A percentile compares a stretch with the other conserved stretches of the same genome.
Conservation (phyloP, 1,140 invertebrate genomes). For the Penaeus japonicus region DNA sequence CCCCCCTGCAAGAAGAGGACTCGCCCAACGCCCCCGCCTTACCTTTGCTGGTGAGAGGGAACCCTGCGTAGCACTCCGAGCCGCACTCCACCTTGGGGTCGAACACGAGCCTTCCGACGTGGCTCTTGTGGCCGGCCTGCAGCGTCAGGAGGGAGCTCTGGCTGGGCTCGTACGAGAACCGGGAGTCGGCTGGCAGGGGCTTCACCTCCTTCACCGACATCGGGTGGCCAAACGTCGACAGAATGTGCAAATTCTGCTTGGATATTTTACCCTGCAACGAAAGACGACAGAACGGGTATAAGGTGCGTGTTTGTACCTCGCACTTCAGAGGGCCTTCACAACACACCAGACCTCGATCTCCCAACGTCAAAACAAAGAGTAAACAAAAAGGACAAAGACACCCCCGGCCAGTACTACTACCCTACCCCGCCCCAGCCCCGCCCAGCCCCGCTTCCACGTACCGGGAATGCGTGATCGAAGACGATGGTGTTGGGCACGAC, state of each 20-base stretch:
- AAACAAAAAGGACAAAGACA: no score
- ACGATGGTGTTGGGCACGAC: constrained; percentile 70
- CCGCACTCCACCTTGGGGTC: constrained; percentile 76
- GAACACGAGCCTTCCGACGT: constrained; percentile 72
- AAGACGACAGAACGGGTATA: constrained; percentile 15
- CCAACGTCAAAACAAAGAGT: not conserved
- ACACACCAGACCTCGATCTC: not conserved
- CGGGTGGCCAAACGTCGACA: constrained; percentile 76
- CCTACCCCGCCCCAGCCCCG: no score
- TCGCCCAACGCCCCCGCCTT: constrained; percentile 22
- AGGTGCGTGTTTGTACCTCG: not conserved
- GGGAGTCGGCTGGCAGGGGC: constrained; percentile 67
- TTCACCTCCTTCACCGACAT: constrained; percentile 72
- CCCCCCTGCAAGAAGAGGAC: no score
- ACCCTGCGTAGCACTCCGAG: constrained; percentile 79
- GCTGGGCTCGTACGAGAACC: constrained; percentile 63
- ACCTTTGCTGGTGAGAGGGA: constrained; percentile 71
- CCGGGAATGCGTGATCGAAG: constrained; percentile 85
- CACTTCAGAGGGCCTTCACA: not conserved
- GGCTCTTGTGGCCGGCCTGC: constrained; percentile 63
- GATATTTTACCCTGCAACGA: constrained; percentile 79
- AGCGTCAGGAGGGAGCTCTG: constrained; percentile 56
- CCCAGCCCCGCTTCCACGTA: constrained; percentile 62
- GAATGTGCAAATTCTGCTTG: constrained; percentile 74
- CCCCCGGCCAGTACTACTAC: no score